Conservation (phyloP, 2,888 invertebrate genomes). For the Tineola bisselliella region DNA sequence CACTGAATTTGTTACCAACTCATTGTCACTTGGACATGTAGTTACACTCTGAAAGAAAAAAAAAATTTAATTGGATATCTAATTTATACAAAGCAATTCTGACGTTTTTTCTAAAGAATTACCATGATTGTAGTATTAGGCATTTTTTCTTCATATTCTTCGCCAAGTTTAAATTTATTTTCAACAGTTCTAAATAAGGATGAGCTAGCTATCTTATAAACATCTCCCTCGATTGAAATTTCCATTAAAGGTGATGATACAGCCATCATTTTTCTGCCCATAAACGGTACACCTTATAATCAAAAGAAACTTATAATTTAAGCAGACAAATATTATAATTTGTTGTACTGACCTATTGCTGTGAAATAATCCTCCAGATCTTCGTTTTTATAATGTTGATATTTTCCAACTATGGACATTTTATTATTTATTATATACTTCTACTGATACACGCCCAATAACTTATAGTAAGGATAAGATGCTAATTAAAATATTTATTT, state of each 20-base stretch:
- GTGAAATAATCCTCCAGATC: conserved; percentile 73
- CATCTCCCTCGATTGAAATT: conserved; percentile 61
- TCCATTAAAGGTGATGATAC: conserved; percentile 70
- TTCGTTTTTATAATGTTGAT: conserved; percentile 72
- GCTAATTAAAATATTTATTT: too few relatives aligned
- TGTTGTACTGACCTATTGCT: conserved; percentile 64
- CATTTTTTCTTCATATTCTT: conserved; percentile 74
- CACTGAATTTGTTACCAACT: conserved; percentile 41
- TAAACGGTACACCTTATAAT: conserved; percentile 69
- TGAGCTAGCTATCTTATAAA: conserved; percentile 67
- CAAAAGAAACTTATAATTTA: neutral
- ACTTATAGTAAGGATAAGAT: too few relatives aligned
- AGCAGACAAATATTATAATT: too few relatives aligned
- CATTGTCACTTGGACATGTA: conserved; percentile 18
- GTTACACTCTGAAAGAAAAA: conserved; percentile 61
- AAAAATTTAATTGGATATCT: neutral
- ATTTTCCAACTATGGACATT: conserved; percentile 65
- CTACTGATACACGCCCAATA: too few relatives aligned
- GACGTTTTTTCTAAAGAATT: too few relatives aligned
- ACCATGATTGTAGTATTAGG: conserved; percentile 60
- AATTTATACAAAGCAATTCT: conserved; percentile 24
- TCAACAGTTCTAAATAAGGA: conserved; percentile 67
- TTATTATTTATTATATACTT: too few relatives aligned
- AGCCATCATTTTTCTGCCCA: conserved; percentile 73
- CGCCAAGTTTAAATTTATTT: conserved; percentile 65